Evolutionary conservation across 2,888 invertebrate genomes (phyloP), one percentile per base, ranked within the genome.

Genomic region (Platycheirus albimanus): DNA sequence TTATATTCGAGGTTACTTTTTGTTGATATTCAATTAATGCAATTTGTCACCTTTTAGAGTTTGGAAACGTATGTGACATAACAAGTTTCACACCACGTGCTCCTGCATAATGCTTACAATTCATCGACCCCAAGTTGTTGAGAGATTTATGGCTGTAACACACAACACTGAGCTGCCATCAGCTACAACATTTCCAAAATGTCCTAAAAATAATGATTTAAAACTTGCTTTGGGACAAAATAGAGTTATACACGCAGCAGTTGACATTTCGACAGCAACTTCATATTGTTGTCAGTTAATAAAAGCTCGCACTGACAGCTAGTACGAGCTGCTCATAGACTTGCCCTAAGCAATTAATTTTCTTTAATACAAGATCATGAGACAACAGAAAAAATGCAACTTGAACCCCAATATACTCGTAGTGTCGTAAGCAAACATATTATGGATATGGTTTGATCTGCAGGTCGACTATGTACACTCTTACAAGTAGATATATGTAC

Each of bases 191-290:
- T 52, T 54, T 71, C 36, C 20, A 71, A 67, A 78, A 52, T 78
- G 78, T 66, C 79, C 36, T 49, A 24, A 63, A 74, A 80, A 75
- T 56, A 61, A 61, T 70, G 64, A 80, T 80, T 70, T 75, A 80
- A 58, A 64, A 63, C 61, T 54, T 7, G 33, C 67, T 11, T 13
- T 43, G 47, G 2, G 15, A 49, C 52, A 52, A 80, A 80, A 80
- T 80, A 70, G 58, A 80, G 80, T 70, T 58, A 52, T 80, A 70
- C 75, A 58, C 30, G 63, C 64, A 63, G 49, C 19, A 56, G 43
- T 70, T 80, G 80, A 75, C 75, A 80, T 58, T 64, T 75, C 70
- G 75, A 75, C 75, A 80, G 69, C 64, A 51, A 74, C 74, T 70
- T 70, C 75, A 80, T 58, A 49, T 69, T 74, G 69, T 69, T 74